Base-by-base conservation (phyloP, 30 jellyfish, hydroid and myxozoan species). In the Rhopilema esculentum region DNA sequence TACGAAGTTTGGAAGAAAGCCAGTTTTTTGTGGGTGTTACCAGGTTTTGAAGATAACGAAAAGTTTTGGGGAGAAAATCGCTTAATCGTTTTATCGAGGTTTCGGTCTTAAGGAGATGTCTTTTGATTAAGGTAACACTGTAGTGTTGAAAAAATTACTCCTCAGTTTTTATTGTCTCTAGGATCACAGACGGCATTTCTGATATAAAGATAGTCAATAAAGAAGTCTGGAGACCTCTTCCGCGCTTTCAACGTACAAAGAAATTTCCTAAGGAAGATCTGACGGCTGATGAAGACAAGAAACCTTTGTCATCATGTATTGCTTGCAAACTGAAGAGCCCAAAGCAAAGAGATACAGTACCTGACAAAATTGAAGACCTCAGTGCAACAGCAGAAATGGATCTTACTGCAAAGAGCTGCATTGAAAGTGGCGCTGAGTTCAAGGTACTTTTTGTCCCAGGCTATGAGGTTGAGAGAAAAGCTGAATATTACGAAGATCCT, bases 401-500 rank as follows among this genome's bases (percentile, higher is more conserved):
- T 4, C 88, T 85, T 24, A 23, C 88, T n/a, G 94, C 94, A 1
- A 85, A 85, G 50, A 53, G 62, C 63, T 61, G 76, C 75, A 85
- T 85, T 19, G 94, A 85, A 67, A 85, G 88, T 27, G 22, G 86
- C 28, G 70, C 88, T 8, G 94, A 75, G 27, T 85, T 85, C 77
- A 85, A 85, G 50, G 49, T 85, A 32, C 82, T 85, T 6, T 85
- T 85, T 67, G 94, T 74, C 8, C 88, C 94, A 32, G 94, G 94
- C 27, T 74, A 85, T 69, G 94, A 85, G 71, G 65, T 85, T 27
- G 94, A 72, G 19, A 40, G 79, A 2, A 57, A 87, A 30, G 94
- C 75, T 21, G 83, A 78, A 28, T 85, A 6, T 31, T 85, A 73
- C 68, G 94, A 85, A 62, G 94, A 85, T 27, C 94, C 94, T 1